Base-by-base conservation (phyloP, 2,113 vertebrate species). In the Chloebia gouldiae region DNA sequence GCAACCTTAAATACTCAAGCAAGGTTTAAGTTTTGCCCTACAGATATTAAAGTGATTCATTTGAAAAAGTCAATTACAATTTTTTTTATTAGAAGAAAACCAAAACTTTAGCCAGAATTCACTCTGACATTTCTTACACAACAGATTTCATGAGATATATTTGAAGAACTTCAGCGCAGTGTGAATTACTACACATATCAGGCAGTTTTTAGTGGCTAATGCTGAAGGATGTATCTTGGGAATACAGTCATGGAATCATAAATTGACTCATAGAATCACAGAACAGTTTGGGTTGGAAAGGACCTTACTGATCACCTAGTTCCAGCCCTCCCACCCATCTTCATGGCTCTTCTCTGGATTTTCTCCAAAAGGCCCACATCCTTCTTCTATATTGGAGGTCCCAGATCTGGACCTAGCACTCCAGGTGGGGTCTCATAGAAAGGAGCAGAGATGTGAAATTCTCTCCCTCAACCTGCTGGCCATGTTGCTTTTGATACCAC, bases 1-100 rank as follows among this genome's bases (percentile, higher is more conserved):
- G 42, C 22, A 70, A 53, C 5, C 16, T 78, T 44, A 79, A 91
- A 87, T 45, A 84, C 16, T 63, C 27, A 50, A 83, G 45, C 11
- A 63, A 86, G 24, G 35, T 70, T 72, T 37, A 80, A 31, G 8
- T 69, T 93, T 75, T 25, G 18, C 24, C 35, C 31, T 61, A 49
- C 19, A 91, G 44, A 70, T 61, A 78, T 9, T 44, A 69, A 93
- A 42, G 4, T 23, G 42, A 57, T 89, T 75, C 11, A 33, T 77
- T 88, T 79, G 15, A 25, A 68, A 90, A 96, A 80, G 15, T 24
- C 77, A 86, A 92, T 25, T 47, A 49, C 13, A 91, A 93, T 19
- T 35, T 75, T 35, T 75, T 60, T 40, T 28, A 21, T 80, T 76
- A 37, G 27, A 9, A 75, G 30, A 85, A 94, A 61, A 21, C 3